Evolutionary conservation across 2,113 vertebrate species (phyloP).

Genomic region (Aldabrachelys gigantea): DNA sequence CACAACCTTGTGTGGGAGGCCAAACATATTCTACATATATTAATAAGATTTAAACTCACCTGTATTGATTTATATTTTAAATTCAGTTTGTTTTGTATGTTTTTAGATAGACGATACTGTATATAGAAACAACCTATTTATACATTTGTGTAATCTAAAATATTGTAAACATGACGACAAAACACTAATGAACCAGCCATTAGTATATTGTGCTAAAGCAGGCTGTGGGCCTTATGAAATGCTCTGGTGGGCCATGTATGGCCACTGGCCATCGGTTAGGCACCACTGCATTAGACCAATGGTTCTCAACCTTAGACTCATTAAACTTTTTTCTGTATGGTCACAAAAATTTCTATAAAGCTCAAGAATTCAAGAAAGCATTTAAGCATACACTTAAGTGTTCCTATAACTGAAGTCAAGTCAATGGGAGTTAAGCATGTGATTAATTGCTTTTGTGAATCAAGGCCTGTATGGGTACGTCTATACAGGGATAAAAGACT

Average conservation of each 20-base stretch:
- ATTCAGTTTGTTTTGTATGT: neutral
- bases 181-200: neutral
- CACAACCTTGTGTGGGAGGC: neutral
- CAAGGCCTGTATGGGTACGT: neutral
- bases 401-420: neutral
- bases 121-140: neutral
- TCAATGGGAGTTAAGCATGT: neutral
- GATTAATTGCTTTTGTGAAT: neutral
- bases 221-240: too few relatives aligned
- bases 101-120: neutral
- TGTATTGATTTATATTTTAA: neutral
- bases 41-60: neutral
- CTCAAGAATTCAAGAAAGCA: neutral
- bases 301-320: neutral
- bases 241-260: neutral
- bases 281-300: neutral
- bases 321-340: neutral
- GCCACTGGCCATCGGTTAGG: neutral
- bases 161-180: neutral
- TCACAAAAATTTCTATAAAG: neutral
- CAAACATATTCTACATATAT: neutral
- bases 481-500: neutral
- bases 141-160: neutral
- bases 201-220: neutral
- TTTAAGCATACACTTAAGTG: neutral